Base-by-base conservation (phyloP, 1,140 invertebrate genomes). In the Popillia japonica region DNA sequence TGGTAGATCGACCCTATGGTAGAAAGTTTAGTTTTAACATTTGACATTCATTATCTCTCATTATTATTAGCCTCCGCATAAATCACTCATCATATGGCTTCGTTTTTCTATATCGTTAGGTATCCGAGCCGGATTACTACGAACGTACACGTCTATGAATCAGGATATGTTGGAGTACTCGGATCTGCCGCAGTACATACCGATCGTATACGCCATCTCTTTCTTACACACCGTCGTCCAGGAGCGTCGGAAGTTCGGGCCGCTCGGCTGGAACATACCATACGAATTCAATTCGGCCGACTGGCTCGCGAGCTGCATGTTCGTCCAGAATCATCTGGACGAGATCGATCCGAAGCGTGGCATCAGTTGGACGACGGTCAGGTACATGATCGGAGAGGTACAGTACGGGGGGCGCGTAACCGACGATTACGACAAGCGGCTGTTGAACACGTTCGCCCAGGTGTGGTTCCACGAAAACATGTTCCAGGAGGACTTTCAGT, bases 221-320 rank as follows among this genome's bases (percentile, higher is more conserved):
- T 98, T 97, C 88, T 87, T 98, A 7, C 95, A 96, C 83, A 94
- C 94, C 0, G 91, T 96, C 4, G 93, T 96, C 0, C 94, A 96
- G 87, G 96, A 98, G 85, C 89, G 97, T 74, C 87, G 96, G 42
- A 97, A 97, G 87, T 98, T 96, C 85, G 95, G 96, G 8, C 93
- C 96, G 0, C 89, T 97, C 6, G 96, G 96, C 9, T 98, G 96
- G 96, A 98, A 97, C 83, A 96, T 97, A 83, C 94, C 95, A 0
- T 97, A 97, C 81, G 96, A 97, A 87, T 98, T 98, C 84, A 97
- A 97, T 88, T 94, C 93, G 3, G 92, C 96, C 0, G 96, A 97
- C 85, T 97, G 96, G 92, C 90, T 95, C 64, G 94, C 96, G 0
- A 96, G 94, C 78, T 94, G 95, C 55, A 92, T 96, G 87, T 98